Percentiles rank a stretch among this genome's conserved stretches.
phyloP scores from a whole-genome alignment of 2,888 invertebrate genomes.

The Megaustenia siamemsis region DNA sequence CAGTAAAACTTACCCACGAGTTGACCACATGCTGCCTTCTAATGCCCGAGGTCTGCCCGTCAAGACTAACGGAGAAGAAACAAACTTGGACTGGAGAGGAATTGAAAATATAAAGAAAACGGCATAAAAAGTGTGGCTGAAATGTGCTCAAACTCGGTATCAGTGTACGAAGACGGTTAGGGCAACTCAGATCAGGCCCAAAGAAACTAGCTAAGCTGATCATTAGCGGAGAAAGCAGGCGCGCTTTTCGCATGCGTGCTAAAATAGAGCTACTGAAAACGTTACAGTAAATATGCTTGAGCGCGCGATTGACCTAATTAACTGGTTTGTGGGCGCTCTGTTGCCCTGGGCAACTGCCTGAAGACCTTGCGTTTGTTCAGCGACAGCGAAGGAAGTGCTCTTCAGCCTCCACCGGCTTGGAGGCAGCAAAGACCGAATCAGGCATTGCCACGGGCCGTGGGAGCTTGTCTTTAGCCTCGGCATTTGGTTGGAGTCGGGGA shows the following conservation, averaged over 20 bases:
- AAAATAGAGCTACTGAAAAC: conserved; percentile 52
- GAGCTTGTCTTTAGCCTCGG: background rate
- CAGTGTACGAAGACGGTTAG: conserved; percentile 38
- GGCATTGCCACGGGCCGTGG: conserved; percentile 25
- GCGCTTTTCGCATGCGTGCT: conserved; percentile 39
- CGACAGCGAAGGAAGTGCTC: conserved; percentile 44
- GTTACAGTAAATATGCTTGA: conserved; percentile 52
- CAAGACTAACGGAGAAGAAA: background rate
- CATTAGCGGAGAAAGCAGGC: conserved; percentile 52
- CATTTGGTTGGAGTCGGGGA: background rate
- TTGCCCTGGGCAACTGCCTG: conserved; percentile 27
- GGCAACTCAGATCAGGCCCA: conserved; percentile 12
- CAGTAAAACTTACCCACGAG: too few relatives aligned
- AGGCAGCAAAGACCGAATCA: conserved; percentile 50
- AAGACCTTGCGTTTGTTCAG: conserved; percentile 46
- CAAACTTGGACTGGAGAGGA: background rate
- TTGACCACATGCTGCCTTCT: too few relatives aligned
- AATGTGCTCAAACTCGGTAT: background rate
- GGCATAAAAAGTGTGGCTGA: background rate
- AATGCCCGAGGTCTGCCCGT: too few relatives aligned
- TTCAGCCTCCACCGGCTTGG: conserved; percentile 41
- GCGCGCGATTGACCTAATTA: conserved; percentile 53
- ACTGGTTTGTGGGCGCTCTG: conserved; percentile 9
- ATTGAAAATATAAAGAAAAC: too few relatives aligned
- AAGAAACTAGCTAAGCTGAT: conserved; percentile 49